Evolutionary conservation across 2,113 vertebrate genomes (phyloP), one percentile per base, ranked within the genome.

Genomic region (Chaenogobius annularis): DNA sequence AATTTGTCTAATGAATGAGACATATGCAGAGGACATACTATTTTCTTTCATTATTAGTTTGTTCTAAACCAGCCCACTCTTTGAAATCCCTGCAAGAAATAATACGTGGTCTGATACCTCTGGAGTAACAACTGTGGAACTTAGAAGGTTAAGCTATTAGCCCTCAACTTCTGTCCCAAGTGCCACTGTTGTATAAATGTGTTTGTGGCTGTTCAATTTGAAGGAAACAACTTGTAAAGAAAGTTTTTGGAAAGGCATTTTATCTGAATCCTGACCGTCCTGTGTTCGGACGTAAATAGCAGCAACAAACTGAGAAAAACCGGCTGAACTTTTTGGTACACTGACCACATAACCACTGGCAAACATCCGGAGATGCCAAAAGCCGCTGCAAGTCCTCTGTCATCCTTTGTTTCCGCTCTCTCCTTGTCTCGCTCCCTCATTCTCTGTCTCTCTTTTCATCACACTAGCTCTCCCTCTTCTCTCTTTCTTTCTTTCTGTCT

Each of bases 351-450:
- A 66, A 72, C 58, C 67, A 66, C 22, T 55, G 12, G 4, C 66
- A 46, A 58, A 46, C 26, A 62, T 59, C 50, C 26, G 37, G 20
- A 65, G 67, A 37, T 54, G 22, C 46, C 37, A 67, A 77, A 44
- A 31, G 66, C 47, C 66, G 69, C 67, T 37, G 9, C 47, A 66
- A 76, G 68, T 11, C 6, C 12, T 3, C 47, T 66, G n/a, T 65
- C 35, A 66, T 37, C 37, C 69, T 78, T 74, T 70, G 75, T 75
- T 69, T 63, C 26, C 26, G n/a, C n/a, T 64, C 65, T 31, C 69
- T 52, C n/a, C 54, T n/a, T 17, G 26, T 52, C 17, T n/a, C 20
- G 12, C 8, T 56, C 47, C 68, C 68, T 26, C 20, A 43, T 44
- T 56, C 61, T 13, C 8, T 23, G 17, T 13, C 10, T 56, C 8